Base-by-base conservation (phyloP, 2,113 vertebrate species). In the Alaudala cheleensis region DNA sequence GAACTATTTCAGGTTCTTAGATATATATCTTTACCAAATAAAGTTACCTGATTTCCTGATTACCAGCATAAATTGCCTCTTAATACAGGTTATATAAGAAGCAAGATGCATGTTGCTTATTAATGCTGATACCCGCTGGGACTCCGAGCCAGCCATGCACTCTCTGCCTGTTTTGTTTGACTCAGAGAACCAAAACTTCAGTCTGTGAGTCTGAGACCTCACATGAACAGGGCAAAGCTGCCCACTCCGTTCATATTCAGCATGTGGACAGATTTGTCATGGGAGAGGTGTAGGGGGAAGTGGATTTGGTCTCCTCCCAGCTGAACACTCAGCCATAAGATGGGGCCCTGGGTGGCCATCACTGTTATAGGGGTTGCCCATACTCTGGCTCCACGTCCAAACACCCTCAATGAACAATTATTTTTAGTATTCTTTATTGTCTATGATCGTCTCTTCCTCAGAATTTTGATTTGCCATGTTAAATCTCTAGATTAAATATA, bases 131-230 rank as follows among this genome's bases (percentile, higher is more conserved):
- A 42, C 11, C 9, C 23, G 25, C 17, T 7, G 20, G 66, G 56
- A 74, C 37, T 40, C 22, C 0, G 0, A 77, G 54, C 45, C 50
- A 62, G 62, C 37, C 49, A 17, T 0, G 0, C 22, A 20, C 10
- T 45, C n/a, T 47, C 12, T 11, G 15, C 39, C 49, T 51, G 16
- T 28, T 84, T 40, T n/a, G 4, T 65, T 53, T 64, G 26, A 29
- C 31, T 61, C 14, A 23, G 47, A 57, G 29, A 53, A 34, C 12
- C 2, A 7, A 64, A 80, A 40, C 17, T n/a, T 79, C 70, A 33
- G 5, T 9, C 26, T 12, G 1, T 16, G 14, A 29, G 3, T 14
- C 47, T 51, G 3, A 64, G 29, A 19, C 26, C 57, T 42, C 49
- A 47, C 18, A 5, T 0, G 1, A 79, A 18, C 0, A 6, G 65